Evolutionary conservation across 2,113 vertebrate species (phyloP), one percentile per base, ranked within the genome.

Genomic region (Quiscalus mexicanus): DNA sequence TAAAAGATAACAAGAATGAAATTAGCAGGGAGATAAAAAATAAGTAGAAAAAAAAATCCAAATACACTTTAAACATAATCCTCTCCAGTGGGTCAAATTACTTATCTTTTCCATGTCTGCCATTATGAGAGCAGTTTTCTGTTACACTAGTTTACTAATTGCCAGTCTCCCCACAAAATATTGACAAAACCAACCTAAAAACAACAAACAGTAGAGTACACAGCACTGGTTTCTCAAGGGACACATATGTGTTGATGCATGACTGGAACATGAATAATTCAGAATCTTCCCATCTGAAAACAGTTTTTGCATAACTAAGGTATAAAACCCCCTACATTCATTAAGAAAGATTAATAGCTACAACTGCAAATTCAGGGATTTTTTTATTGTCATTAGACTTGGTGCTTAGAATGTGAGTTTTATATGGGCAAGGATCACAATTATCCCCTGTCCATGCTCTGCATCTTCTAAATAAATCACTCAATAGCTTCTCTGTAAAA

Each of bases 231-330:
- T 95, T 96, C 97, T 97, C 98, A 87, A 92, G 96, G 96, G 97
- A 95, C 80, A 18, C 16, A 67, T 87, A 49, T 27, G 28, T 77
- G 76, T 68, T 71, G 95, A 91, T 90, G 93, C 86, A 93, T 90
- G 92, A 94, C 85, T 94, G 82, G 52, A 69, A 81, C 58, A 98
- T 98, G 91, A 98, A 98, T 98, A 98, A 98, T 98, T 97, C 96
- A 98, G 77, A 60, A 93, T 88, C 80, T 94, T 94, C 78, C 79
- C 91, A 65, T 90, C 78, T 92, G 58, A 77, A 86, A 96, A 96
- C 5, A 16, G 63, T 60, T 97, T 97, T 96, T 92, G 94, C 74
- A 62, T 82, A 97, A 93, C 91, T 91, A 81, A 95, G 88, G 76
- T 75, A 80, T 79, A 96, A 95, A 95, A 74, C 31, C 65, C 71